Base-by-base conservation (phyloP, 2,888 invertebrate genomes). In the Rapana venosa region DNA sequence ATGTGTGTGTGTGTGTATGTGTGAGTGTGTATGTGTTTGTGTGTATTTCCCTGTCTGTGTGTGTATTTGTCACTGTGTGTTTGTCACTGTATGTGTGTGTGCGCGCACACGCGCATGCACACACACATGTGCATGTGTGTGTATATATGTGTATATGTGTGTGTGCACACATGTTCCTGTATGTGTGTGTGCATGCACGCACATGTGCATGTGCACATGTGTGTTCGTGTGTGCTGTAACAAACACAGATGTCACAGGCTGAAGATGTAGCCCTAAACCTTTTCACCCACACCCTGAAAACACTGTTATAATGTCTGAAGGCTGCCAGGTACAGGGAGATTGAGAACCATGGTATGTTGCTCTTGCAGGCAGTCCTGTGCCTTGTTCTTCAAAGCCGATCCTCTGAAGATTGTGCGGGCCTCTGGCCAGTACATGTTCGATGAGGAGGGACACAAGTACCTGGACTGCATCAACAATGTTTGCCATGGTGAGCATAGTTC, bases 381-480 rank as follows among this genome's bases (percentile, higher is more conserved):
- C 96, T 97, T 99, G 90, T 99, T 99, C 97, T 99, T 98, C 97
- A 97, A 98, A 92, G 97, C 98, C 66, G 98, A 98, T 94, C 99
- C 99, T 0, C 96, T 99, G 95, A 99, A 99, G 97, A 99, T 99
- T 92, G 98, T 98, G 1, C 97, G 98, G 84, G 99, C 98, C 1
- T 97, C 98, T 94, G 98, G 98, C 79, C 99, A 99, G 96, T 99
- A 98, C 96, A 98, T 99, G 98, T 99, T 98, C 96, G 99, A 99
- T 96, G 99, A 99, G 96, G 97, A 97, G 91, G 98, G 98, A 66
- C 97, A 97, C 91, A 97, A 98, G 92, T 99, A 98, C 96, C 97
- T 99, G 95, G 99, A 99, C 96, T 99, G 99, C 96, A 99, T 99
- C 96, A 99, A 99, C 96, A 99, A 99, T 96, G 99, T 99, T 35